phyloP scores from a whole-genome alignment of 1,140 invertebrate species.

The Calliphora vicina region DNA sequence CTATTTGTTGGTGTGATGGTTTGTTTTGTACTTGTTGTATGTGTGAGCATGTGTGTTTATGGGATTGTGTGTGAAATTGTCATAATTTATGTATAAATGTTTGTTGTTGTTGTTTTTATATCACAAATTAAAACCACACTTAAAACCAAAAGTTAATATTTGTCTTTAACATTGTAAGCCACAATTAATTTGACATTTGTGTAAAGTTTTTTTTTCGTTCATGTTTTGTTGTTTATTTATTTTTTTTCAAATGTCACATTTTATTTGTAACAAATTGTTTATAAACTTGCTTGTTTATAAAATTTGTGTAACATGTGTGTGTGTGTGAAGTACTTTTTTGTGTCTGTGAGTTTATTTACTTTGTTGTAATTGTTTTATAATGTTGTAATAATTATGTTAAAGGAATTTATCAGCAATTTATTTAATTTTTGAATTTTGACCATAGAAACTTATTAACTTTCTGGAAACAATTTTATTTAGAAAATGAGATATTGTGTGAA shows the following conservation, averaged over 20 bases:
- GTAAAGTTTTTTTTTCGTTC: constrained; percentile 8
- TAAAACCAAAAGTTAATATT: constrained; percentile 46
- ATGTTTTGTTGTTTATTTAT: background rate
- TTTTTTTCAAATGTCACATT: background rate
- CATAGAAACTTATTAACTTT: too few relatives aligned
- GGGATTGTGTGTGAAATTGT: constrained; percentile 31
- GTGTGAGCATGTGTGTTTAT: constrained; percentile 16
- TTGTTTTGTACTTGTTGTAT: background rate
- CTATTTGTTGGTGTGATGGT: background rate
- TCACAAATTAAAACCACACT: constrained; percentile 43
- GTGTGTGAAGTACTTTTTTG: too few relatives aligned
- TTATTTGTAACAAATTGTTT: background rate
- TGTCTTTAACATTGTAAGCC: constrained; percentile 46
- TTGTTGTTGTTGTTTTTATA: background rate
- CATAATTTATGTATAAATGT: constrained; percentile 41
- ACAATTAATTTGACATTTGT: constrained; percentile 46
- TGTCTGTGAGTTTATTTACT: background rate
- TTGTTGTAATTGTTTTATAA: background rate
- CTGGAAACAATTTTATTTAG: too few relatives aligned
- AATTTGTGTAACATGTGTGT: background rate
- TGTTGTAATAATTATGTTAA: background rate
- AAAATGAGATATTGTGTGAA: too few relatives aligned
- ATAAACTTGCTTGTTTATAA: background rate
- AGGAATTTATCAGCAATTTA: background rate
- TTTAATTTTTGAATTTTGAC: too few relatives aligned